Evolutionary conservation across 2,797 vertebrate genomes (phyloP), one percentile per base, ranked within the genome.

Genomic region (Labeo calbasu): DNA sequence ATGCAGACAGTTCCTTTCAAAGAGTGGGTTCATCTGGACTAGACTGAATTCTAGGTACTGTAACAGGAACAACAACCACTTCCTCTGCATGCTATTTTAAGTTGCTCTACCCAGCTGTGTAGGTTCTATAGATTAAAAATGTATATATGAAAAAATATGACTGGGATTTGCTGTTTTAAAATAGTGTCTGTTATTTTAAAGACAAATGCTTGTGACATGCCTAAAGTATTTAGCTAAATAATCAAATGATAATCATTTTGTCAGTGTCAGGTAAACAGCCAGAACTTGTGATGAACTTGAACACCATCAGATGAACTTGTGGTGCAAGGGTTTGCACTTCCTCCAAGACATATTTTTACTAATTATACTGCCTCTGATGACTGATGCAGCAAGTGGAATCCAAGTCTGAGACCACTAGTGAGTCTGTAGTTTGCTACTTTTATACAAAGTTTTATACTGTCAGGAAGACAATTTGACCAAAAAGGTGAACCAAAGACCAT

Each of bases 21-120:
- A 72, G 21, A 46, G 21, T 70, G 36, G 8, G 23, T 17, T 32
- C 57, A 28, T 78, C 57, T 78, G 43, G n/a, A 46, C 23, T 28
- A 48, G 40, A 78, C 14, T 2, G 10, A 65, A 10, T 78, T 78
- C 76, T 61, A 61, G 51, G 78, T 43, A 43, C n/a, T 59, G 55
- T 61, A 17, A 69, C 63, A 80, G 65, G 50, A 80, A 80, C 50
- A 80, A 57, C 65, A 77, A 59, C 51, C 63, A 36, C 82, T 78
- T 78, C 50, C 73, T 61, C n/a, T 83, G 71, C 28, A 28, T 78
- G 40, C 15, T 70, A 70, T 78, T 59, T 84, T 57, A 59, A 70
- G 21, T 36, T 79, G 12, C 17, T 59, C 13, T 77, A 40, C 19
- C 28, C 28, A 61, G 55, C 40, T 48, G 15, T 63, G 57, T n/a